Evolutionary conservation across 2,113 vertebrate species (phyloP).

Genomic region (Hystrix cristata): DNA sequence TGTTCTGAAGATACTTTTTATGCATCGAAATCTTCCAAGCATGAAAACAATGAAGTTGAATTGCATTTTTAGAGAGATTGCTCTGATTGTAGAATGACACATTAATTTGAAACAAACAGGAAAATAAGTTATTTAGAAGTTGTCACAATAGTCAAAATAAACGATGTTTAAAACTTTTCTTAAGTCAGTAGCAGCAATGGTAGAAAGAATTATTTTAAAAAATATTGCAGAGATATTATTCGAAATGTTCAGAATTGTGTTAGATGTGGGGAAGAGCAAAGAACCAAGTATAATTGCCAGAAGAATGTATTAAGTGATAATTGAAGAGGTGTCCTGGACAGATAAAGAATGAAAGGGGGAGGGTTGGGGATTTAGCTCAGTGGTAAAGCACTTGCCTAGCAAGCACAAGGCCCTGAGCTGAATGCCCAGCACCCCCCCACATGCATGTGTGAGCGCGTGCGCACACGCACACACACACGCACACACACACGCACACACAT

Average conservation of each 20-base stretch:
- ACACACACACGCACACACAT: too few relatives aligned
- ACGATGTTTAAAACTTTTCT: neutral
- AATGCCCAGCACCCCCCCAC: too few relatives aligned
- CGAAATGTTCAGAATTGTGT: neutral
- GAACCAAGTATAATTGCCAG: neutral
- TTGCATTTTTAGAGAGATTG: neutral
- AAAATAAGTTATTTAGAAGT: neutral
- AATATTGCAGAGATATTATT: neutral
- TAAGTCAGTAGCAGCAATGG: neutral
- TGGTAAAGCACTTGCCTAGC: too few relatives aligned
- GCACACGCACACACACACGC: too few relatives aligned
- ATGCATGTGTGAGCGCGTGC: too few relatives aligned
- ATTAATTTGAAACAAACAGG: neutral
- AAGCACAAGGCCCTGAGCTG: too few relatives aligned
- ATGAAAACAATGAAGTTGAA: neutral
- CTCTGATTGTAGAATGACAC: neutral
- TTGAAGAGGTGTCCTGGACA: neutral
- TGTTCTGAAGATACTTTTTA: slow-evolving; percentile 3
- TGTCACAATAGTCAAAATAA: neutral
- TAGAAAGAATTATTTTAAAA: neutral
- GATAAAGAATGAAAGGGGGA: neutral
- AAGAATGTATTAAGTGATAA: neutral
- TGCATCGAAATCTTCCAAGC: neutral
- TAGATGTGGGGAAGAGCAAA: neutral
- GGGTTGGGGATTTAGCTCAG: too few relatives aligned